Evolutionary conservation across 2,797 vertebrate genomes (phyloP), one percentile per base, ranked within the genome.

Genomic region (Sebastes cheni): DNA sequence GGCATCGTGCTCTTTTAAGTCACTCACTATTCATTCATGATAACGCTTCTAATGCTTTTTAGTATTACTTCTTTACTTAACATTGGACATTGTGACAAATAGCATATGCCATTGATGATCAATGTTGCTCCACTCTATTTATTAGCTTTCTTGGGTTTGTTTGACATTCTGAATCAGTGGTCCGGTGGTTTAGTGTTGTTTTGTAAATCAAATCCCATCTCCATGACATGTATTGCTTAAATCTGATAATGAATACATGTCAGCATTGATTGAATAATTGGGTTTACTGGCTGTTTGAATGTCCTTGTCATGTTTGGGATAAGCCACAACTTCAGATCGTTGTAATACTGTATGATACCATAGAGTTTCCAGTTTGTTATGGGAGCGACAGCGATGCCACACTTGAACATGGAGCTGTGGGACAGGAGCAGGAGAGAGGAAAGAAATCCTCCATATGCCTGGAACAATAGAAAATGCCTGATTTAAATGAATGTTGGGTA

Each of bases 281-380:
- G 30, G 5, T 66, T 32, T 14, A 58, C 50, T 58, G n/a, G 36
- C 29, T 72, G 22, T 65, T 36, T 29, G 46, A 39, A 30, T 16
- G 60, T 36, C 59, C 6, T 34, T 67, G 9, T 59, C 36, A 29
- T 0, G 0, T 29, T 69, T 56, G 22, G 5, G 4, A 58, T n/a
- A n/a, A 16, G 16, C 16, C 30, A 11, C n/a, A 22, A 11, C n/a
- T 55, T 34, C 14, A 58, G 6, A 55, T 61, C 22, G 14, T 18
- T 67, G 16, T 14, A 7, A 32, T 20, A 27, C 2, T 70, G 16
- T 30, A 2, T 27, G 32, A 66, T 22, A 96, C 95, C 94, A 5
- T 90, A 93, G n/a, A 96, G 92, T 84, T 80, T 94, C 95, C 95
- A 96, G 90, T 96, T 91, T 11, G 91, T 92, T n/a, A 96, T 86